Percentiles rank a stretch among this genome's conserved stretches.
These are phyloP conservation scores for Ispidina picta DNA, from an alignment of 2,797 vertebrate genomes.

Conservation along the genomic window DNA sequence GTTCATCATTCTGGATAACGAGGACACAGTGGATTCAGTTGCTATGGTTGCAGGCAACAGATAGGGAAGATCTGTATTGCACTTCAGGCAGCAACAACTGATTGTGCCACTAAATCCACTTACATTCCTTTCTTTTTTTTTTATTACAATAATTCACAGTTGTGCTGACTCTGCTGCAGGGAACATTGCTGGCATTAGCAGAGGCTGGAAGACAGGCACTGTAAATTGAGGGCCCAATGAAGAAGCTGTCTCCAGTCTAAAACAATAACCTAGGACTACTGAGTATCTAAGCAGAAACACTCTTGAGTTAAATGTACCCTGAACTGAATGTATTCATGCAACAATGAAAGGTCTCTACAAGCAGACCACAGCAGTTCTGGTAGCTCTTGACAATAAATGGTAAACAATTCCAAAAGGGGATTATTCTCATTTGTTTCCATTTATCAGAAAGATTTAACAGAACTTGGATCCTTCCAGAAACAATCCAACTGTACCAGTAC, in stretches of 20 bases:
- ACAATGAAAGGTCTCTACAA: background rate
- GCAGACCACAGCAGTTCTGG: background rate
- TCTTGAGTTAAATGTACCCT: background rate
- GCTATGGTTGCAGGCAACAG: conserved; percentile 61
- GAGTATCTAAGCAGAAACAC: background rate
- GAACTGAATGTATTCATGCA: background rate
- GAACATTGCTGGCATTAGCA: background rate
- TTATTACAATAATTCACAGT: background rate
- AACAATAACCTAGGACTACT: background rate
- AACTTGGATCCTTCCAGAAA: background rate
- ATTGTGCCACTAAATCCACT: conserved; percentile 14
- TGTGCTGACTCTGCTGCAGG: conserved; percentile 1
- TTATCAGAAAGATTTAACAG: background rate
- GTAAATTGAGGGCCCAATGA: background rate
- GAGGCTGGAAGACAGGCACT: background rate
- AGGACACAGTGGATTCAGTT: conserved; percentile 52
- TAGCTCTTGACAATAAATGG: background rate
- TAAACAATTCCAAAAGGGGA: background rate
- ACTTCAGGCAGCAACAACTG: conserved; percentile 35
- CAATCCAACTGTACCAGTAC: background rate
- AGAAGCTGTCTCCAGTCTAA: background rate
- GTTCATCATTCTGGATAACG: conserved; percentile 31
- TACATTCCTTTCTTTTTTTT: background rate
- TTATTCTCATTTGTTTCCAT: background rate
- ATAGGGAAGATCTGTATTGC: conserved; percentile 23